Evolutionary conservation across 2,797 vertebrate species (phyloP), one percentile per base, ranked within the genome.

Genomic region (Trachurus trachurus): DNA sequence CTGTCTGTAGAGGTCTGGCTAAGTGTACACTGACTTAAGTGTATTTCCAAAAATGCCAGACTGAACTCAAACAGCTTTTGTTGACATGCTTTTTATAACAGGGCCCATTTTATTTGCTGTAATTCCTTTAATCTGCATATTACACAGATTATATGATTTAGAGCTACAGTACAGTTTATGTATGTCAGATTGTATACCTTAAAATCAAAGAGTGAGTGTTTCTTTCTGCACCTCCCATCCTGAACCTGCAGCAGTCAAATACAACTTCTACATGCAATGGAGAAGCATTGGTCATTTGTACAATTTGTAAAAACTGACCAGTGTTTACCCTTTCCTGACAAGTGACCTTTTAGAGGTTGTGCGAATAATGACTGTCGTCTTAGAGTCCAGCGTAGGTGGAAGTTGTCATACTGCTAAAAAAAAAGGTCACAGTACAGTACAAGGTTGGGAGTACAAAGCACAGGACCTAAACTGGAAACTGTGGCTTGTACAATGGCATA

Each of bases 231-330:
- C 26, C 15, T 16, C 9, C 39, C 17, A 12, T 9, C 1, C 26
- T 42, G n/a, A 12, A 7, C 1, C 26, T 42, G n/a, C 44, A 63
- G 42, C 65, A 74, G 69, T 68, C 64, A 56, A 42, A 53, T 61
- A 21, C 57, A 22, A 6, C 22, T 53, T 22, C 5, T 22, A 26
- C 12, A 56, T 56, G 26, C 53, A 31, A 6, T 22, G 22, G 1
- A 16, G 12, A 11, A 40, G 3, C 10, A 26, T 6, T 17, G 7
- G 45, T 19, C n/a, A 52, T 65, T 53, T 54, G 26, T 54, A 19
- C 22, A 3, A 68, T 40, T 2, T 13, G 15, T 22, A 26, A 44
- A 60, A 34, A 66, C 34, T 26, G 52, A 4, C 2, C 4, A 9
- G 21, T 10, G 22, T 53, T 26, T 44, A 2, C 47, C 6, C 26